These are phyloP conservation scores for Spilarctia lutea DNA, from an alignment of 2,888 invertebrate genomes.

Conservation along the genomic window DNA sequence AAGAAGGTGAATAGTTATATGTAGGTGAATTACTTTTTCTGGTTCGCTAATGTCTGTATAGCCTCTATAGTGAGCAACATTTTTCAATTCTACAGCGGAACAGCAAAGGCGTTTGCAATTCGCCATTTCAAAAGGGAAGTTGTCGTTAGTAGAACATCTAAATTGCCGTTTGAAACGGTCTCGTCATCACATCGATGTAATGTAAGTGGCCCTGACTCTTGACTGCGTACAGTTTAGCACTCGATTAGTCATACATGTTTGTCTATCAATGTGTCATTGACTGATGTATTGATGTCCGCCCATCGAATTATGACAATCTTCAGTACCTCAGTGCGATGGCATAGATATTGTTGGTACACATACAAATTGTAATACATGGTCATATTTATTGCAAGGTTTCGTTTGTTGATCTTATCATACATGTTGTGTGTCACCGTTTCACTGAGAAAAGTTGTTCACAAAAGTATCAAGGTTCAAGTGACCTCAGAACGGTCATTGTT, in stretches of 20 bases:
- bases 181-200: conserved; percentile 58
- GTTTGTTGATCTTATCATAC: conserved; percentile 26
- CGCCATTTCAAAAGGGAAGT: conserved; percentile 71
- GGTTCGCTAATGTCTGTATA: conserved; percentile 4
- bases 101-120: conserved; percentile 51
- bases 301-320: conserved; percentile 33
- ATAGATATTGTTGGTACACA: conserved; percentile 11
- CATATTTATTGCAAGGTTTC: conserved; percentile 1
- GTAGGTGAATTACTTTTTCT: background rate
- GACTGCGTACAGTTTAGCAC: conserved; percentile 59
- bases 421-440: conserved; percentile 40
- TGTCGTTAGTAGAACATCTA: conserved; percentile 66
- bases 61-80: background rate
- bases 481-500: conserved; percentile 59
- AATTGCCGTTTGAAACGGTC: conserved; percentile 65
- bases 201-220: conserved; percentile 63
- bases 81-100: conserved; percentile 33
- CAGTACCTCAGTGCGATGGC: conserved; percentile 23
- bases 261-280: conserved; percentile 54
- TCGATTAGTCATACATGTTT: conserved; percentile 62
- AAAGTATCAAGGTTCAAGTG: conserved; percentile 58
- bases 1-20: conserved; percentile 11
- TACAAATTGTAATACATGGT: background rate
- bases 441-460: conserved; percentile 54
- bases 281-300: conserved; percentile 40